A percentile compares a stretch with the other conserved stretches of the same genome.
Conservation (phyloP, 1,140 invertebrate species). For the Oryzaephilus surinamensis region DNA sequence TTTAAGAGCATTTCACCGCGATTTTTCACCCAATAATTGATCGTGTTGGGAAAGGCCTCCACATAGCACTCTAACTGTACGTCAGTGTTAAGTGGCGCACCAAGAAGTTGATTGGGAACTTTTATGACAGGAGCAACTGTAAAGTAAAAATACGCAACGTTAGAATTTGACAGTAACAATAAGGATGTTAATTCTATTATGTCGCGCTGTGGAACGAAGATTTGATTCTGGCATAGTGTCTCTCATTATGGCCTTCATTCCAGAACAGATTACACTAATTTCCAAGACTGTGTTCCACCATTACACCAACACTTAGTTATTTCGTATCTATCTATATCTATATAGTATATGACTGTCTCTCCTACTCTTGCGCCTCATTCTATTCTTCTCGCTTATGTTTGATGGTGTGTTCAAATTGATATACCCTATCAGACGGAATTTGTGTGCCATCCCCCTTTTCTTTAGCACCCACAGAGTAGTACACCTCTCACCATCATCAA, state of each 20-base stretch:
- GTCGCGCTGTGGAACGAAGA: too few relatives aligned
- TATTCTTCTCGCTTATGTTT: too few relatives aligned
- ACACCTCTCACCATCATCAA: not conserved
- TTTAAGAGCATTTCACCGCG: constrained; percentile 65
- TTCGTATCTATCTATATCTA: too few relatives aligned
- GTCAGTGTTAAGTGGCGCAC: constrained; percentile 66
- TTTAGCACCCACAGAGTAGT: not conserved
- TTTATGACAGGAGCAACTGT: constrained; percentile 72
- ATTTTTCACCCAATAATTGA: constrained; percentile 76
- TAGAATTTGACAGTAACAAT: too few relatives aligned
- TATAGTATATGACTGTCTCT: too few relatives aligned
- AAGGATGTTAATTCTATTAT: too few relatives aligned
- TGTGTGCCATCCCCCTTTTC: not conserved
- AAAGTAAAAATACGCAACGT: constrained; percentile 11
- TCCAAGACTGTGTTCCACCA: too few relatives aligned
- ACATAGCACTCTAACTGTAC: constrained; percentile 73
- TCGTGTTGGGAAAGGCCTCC: constrained; percentile 71
- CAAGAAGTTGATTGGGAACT: constrained; percentile 71
- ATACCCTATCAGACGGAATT: not conserved
- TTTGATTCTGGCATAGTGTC: too few relatives aligned
- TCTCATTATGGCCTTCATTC: too few relatives aligned
- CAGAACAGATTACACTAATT: too few relatives aligned
- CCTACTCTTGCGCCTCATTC: too few relatives aligned
- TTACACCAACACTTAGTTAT: too few relatives aligned
- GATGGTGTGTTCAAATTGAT: not conserved